Base-by-base conservation (phyloP, 2,888 invertebrate genomes). In the Crepidodera aurea region DNA sequence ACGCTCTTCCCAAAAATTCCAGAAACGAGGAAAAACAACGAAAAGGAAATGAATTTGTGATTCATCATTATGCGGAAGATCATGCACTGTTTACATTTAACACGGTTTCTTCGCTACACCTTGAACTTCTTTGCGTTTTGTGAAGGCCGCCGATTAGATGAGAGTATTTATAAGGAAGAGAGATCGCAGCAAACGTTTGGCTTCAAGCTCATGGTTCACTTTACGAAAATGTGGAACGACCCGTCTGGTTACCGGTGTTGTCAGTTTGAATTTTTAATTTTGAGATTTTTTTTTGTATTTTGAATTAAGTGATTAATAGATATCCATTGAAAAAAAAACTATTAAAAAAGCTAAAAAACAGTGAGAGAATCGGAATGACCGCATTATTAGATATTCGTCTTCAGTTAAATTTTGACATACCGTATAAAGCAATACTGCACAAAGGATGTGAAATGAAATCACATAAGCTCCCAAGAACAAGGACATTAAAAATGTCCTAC, bases 151-250 rank as follows among this genome's bases (percentile, higher is more conserved):
- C 69, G 68, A 60, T 59, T 55, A 64, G 68, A 68, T 70, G 69
- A 72, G 73, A 71, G 76, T 75, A 73, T 79, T 79, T 77, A 78
- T 78, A 79, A 71, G 73, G 70, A 73, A 77, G 77, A 77, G 78
- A 79, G 79, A 79, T 78, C 74, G 76, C 67, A 65, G 69, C 68
- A 46, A 10, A 53, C 50, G 51, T 65, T 54, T 70, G 69, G 69
- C n/a, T 67, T 69, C 71, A 73, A 72, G 70, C 73, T 73, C 73
- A 69, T 73, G 77, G 75, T 63, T 77, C 75, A 77, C 76, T 75
- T 75, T 68, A 63, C 68, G 68, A 69, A 74, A 77, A 78, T 78
- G 78, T 78, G 70, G 78, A 77, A 78, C 78, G 73, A 64, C 69
- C 65, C 67, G 75, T 76, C 74, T 75, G 63, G 40, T 51, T 61